Conservation (phyloP, 2,888 invertebrate species). For the Eristalinus sepulchralis region DNA sequence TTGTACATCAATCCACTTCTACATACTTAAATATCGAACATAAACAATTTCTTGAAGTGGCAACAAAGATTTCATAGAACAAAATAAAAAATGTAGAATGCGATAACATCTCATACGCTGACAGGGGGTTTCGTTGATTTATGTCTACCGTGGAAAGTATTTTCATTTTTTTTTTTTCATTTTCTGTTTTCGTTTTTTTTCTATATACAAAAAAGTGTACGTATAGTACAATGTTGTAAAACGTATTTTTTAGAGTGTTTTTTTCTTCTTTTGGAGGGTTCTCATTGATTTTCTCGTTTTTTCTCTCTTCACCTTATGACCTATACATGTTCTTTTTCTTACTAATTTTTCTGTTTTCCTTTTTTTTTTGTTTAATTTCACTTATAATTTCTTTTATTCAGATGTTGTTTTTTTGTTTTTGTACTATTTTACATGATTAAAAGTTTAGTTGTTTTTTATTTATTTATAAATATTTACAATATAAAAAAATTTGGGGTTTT, state of each 20-base stretch:
- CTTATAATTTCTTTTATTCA: constrained; percentile 46
- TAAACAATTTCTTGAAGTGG: neutral
- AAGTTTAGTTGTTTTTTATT: constrained; percentile 7
- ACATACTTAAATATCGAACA: neutral
- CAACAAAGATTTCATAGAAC: neutral
- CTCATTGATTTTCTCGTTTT: constrained; percentile 32
- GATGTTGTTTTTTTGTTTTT: constrained; percentile 47
- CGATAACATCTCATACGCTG: neutral
- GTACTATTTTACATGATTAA: constrained; percentile 69
- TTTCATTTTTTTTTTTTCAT: no score
- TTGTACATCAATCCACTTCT: no score
- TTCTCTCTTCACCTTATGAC: constrained; percentile 25
- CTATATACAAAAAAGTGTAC: neutral
- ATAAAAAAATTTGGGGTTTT: constrained; percentile 21
- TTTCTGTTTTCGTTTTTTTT: neutral
- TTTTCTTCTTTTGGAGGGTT: constrained; percentile 59
- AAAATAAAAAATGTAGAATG: neutral
- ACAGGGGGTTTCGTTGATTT: neutral
- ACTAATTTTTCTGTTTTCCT: neutral
- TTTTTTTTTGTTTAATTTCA: constrained; percentile 9
- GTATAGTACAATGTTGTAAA: constrained; percentile 9
- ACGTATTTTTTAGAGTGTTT: neutral
- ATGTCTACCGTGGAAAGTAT: neutral
- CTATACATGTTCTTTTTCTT: constrained; percentile 17
- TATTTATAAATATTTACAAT: constrained; percentile 57